These are phyloP conservation scores for human DNA, from an alignment of 2,113 vertebrate genomes.

Conservation along the genomic window GRCh38 chr5:179960001-179960500, in stretches of 20 bases:
- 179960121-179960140: not conserved
- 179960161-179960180: not conserved
- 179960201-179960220: not conserved
- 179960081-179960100: not conserved
- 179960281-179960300: conserved; percentile 12
- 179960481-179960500: not conserved
- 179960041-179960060: not conserved
- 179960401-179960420: not conserved
- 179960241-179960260: not conserved
- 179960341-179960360: not conserved
- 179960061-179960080: not conserved
- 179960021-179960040: not conserved
- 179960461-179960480: not conserved
- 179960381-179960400: not conserved
- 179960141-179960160: not conserved
- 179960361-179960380: not conserved
- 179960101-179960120: not conserved
- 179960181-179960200: not conserved
- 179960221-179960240: not conserved
- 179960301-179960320: conserved; percentile 21
- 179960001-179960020: not conserved
- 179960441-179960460: not conserved
- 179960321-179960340: conserved; percentile 17
- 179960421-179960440: not conserved
- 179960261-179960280: not conserved